A percentile compares a stretch with the other conserved stretches of the same genome.
These are phyloP conservation scores for Nemoura dubitans DNA, from an alignment of 2,888 invertebrate species.

Conservation along the genomic window DNA sequence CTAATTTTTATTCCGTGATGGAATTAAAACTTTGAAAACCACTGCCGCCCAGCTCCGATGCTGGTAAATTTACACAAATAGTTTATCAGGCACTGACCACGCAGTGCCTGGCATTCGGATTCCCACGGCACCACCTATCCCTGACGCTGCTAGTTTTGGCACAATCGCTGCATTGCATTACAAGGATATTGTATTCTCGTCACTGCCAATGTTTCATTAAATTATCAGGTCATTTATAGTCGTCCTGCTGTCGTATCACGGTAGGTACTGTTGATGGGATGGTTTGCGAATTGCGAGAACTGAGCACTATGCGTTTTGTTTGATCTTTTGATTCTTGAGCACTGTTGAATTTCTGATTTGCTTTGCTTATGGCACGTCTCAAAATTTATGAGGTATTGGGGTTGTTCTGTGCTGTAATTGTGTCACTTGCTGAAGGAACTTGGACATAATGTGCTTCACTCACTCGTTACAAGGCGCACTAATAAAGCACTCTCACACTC, in stretches of 20 bases:
- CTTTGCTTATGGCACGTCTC: background rate
- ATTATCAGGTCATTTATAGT: background rate
- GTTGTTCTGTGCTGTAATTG: background rate
- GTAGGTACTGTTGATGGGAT: background rate
- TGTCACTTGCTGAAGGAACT: background rate
- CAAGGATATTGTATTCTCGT: background rate
- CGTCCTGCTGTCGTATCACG: background rate
- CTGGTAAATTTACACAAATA: background rate
- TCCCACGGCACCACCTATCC: background rate
- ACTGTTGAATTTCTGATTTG: background rate
- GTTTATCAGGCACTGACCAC: background rate
- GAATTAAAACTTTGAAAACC: background rate
- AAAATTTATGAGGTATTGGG: background rate
- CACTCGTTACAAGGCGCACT: background rate
- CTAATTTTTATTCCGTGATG: background rate
- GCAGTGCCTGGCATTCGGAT: background rate
- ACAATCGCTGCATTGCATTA: background rate
- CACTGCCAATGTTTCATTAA: background rate
- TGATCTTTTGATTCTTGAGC: background rate
- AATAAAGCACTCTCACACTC: background rate
- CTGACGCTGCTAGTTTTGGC: background rate
- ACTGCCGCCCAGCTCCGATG: background rate
- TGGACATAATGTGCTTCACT: slow-evolving; percentile 12
- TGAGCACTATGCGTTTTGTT: background rate
- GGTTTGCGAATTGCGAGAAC: background rate